Evolutionary conservation across 2,113 vertebrate genomes (phyloP).

Genomic region (Anoplopoma fimbria): DNA sequence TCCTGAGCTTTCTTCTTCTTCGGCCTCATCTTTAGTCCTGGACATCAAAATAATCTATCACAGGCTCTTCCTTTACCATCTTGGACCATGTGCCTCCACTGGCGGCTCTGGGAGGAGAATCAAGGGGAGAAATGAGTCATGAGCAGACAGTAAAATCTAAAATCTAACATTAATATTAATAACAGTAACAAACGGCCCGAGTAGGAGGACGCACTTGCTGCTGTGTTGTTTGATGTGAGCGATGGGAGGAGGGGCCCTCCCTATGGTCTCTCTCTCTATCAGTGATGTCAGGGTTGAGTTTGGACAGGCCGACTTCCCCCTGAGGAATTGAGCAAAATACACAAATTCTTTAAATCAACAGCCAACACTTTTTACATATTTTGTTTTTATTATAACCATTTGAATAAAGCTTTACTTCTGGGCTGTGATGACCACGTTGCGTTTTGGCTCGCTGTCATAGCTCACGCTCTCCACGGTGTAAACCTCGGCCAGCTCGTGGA

Average conservation of each 20-base stretch:
- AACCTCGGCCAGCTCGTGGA: constrained; percentile 95
- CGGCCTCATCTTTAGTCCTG: constrained; percentile 86
- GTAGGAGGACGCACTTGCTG: constrained; percentile 88
- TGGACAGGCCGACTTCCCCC: constrained; percentile 93
- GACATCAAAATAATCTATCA: constrained; percentile 98
- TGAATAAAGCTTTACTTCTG: constrained; percentile 80
- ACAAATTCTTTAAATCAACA: neutral
- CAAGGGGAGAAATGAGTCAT: neutral
- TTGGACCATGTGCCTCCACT: constrained; percentile 84
- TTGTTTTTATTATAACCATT: neutral
- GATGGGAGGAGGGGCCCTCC: constrained; percentile 91
- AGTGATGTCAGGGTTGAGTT: constrained; percentile 89
- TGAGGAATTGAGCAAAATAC: constrained; percentile 60
- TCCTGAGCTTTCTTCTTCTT: constrained; percentile 29
- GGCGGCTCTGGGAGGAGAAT: constrained; percentile 78
- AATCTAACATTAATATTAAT: neutral
- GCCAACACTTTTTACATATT: neutral
- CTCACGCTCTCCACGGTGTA: constrained; percentile 95
- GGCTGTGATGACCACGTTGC: constrained; percentile 95
- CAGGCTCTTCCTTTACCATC: constrained; percentile 88
- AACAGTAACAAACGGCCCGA: neutral
- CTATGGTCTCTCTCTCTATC: constrained; percentile 89
- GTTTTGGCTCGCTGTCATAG: constrained; percentile 98
- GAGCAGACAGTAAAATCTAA: neutral
- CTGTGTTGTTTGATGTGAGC: constrained; percentile 92